Percentiles rank a stretch among this genome's conserved stretches.
phyloP scores from a whole-genome alignment of 2,888 invertebrate species.

The Callyntrura guangdongensis region DNA sequence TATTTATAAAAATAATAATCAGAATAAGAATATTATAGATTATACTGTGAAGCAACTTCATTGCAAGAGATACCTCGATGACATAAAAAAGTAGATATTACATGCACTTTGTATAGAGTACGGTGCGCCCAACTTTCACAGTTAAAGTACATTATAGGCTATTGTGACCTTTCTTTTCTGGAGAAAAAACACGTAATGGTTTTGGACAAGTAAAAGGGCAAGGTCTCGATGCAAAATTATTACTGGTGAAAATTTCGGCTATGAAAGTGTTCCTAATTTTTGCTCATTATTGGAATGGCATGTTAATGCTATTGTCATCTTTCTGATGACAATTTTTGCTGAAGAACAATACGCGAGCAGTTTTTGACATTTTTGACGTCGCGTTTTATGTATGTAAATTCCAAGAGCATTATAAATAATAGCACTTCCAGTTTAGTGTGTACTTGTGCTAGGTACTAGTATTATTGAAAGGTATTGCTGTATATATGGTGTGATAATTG shows the following conservation, averaged over 20 bases:
- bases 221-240: conserved; percentile 40
- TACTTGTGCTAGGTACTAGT: too few relatives aligned
- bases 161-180: background rate
- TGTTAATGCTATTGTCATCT: conserved; percentile 47
- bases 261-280: conserved; percentile 23
- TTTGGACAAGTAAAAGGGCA: conserved; percentile 23
- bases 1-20: background rate
- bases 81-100: too few relatives aligned
- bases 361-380: conserved; percentile 31
- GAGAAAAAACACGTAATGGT: background rate
- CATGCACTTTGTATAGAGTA: too few relatives aligned
- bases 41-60: too few relatives aligned
- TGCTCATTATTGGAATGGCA: conserved; percentile 2
- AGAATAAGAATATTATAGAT: background rate
- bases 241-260: background rate
- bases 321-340: conserved; percentile 24
- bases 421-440: too few relatives aligned
- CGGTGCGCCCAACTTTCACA: too few relatives aligned
- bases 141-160: too few relatives aligned
- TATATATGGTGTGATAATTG: conserved; percentile 37
- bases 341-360: conserved; percentile 7
- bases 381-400: conserved; percentile 4
- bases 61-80: too few relatives aligned
- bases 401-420: conserved; percentile 15
- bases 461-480: background rate